These are phyloP conservation scores for Distichodus sexfasciatus DNA, from an alignment of 2,797 vertebrate species.

Conservation along the genomic window DNA sequence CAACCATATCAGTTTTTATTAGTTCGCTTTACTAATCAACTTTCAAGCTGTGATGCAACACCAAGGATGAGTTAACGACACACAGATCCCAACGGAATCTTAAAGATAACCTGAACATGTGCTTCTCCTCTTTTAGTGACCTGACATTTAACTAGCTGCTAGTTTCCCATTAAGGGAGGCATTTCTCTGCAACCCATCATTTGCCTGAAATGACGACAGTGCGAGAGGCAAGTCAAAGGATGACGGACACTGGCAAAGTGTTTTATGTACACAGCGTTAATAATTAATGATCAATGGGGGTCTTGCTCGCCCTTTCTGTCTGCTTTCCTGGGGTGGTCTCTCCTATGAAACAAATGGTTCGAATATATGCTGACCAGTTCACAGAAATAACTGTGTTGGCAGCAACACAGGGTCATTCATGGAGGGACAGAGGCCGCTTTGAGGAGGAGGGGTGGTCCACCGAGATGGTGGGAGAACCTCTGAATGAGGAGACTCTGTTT, in stretches of 20 bases:
- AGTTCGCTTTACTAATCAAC: too few species aligned
- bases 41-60: too few species aligned
- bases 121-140: too few species aligned
- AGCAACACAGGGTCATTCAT: constrained; percentile 22
- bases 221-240: too few species aligned
- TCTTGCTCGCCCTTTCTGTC: neutral
- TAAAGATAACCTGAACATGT: too few species aligned
- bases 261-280: constrained; percentile 6
- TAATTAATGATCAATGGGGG: neutral
- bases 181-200: too few species aligned
- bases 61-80: too few species aligned
- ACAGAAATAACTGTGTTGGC: constrained; percentile 11
- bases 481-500: neutral
- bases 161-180: too few species aligned
- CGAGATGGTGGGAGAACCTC: neutral
- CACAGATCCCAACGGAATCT: too few species aligned
- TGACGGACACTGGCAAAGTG: neutral
- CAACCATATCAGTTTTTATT: too few species aligned
- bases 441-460: neutral
- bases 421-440: constrained; percentile 17
- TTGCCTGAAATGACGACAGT: too few species aligned
- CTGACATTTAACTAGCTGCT: too few species aligned
- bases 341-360: neutral
- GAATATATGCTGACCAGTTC: neutral
- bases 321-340: neutral